These are phyloP conservation scores for Sinocyclocheilus maitianheensis DNA, from an alignment of 2,113 vertebrate genomes.

Conservation along the genomic window DNA sequence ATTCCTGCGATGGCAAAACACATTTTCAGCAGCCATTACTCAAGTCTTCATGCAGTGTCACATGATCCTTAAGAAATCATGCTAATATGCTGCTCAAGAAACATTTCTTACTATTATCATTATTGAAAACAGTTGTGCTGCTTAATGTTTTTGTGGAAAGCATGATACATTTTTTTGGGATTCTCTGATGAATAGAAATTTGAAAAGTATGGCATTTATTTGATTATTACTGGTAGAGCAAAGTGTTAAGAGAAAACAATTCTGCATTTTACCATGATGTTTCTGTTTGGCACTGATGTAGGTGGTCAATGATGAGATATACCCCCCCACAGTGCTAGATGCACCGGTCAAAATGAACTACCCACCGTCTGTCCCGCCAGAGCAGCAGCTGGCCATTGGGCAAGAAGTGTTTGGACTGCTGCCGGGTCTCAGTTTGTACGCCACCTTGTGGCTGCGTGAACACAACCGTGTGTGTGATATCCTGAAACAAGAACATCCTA, in stretches of 20 bases:
- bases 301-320: constrained; percentile 86
- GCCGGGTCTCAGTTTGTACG: constrained; percentile 85
- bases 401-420: constrained; percentile 92
- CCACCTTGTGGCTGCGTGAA: constrained; percentile 92
- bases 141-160: no score
- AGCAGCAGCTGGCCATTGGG: constrained; percentile 81
- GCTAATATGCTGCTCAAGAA: no score
- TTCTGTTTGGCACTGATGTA: constrained; percentile 54
- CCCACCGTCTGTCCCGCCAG: constrained; percentile 64
- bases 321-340: constrained; percentile 79
- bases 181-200: no score
- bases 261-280: not conserved
- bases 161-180: no score
- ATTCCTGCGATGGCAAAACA: no score
- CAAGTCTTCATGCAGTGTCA: no score
- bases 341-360: constrained; percentile 86
- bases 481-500: constrained; percentile 86
- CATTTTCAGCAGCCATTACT: no score
- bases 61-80: no score
- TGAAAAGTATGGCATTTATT: no score
- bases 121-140: no score
- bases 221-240: not conserved
- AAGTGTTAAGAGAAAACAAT: not conserved
- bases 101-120: no score
- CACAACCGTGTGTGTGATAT: constrained; percentile 93